Conservation (phyloP, 2,113 vertebrate genomes). For the Psilopsiagon aurifrons region DNA sequence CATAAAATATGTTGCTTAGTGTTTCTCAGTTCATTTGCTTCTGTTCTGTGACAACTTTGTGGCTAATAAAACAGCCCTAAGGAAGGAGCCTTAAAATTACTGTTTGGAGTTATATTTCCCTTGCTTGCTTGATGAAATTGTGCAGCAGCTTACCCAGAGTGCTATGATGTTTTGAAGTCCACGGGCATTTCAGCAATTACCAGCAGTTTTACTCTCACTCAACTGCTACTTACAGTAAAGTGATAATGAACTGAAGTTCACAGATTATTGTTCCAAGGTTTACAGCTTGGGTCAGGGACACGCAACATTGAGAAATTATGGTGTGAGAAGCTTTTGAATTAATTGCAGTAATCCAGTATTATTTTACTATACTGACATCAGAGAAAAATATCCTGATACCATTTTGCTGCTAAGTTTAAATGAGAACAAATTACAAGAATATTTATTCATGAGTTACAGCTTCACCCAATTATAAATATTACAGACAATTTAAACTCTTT, state of each 20-base stretch:
- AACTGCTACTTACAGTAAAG: neutral
- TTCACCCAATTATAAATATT: neutral
- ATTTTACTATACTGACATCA: neutral
- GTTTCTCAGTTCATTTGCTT: neutral
- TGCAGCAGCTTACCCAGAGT: neutral
- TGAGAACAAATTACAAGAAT: neutral
- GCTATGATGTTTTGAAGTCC: neutral
- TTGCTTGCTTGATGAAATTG: neutral
- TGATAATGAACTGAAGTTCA: neutral
- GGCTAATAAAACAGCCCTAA: neutral
- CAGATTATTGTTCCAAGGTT: neutral
- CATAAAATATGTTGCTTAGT: neutral
- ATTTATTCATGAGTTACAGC: neutral
- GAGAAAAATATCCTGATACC: neutral
- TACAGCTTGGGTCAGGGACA: neutral
- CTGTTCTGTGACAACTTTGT: neutral
- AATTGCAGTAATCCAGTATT: neutral
- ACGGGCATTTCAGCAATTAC: neutral
- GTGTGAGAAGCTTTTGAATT: neutral
- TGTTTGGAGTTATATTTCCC: neutral
- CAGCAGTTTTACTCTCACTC: neutral
- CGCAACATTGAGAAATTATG: neutral
- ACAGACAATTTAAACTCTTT: neutral
- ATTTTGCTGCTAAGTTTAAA: neutral
- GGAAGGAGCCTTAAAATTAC: neutral